These are phyloP conservation scores for Stratiomys singularior DNA, from an alignment of 2,888 invertebrate species.

Conservation along the genomic window DNA sequence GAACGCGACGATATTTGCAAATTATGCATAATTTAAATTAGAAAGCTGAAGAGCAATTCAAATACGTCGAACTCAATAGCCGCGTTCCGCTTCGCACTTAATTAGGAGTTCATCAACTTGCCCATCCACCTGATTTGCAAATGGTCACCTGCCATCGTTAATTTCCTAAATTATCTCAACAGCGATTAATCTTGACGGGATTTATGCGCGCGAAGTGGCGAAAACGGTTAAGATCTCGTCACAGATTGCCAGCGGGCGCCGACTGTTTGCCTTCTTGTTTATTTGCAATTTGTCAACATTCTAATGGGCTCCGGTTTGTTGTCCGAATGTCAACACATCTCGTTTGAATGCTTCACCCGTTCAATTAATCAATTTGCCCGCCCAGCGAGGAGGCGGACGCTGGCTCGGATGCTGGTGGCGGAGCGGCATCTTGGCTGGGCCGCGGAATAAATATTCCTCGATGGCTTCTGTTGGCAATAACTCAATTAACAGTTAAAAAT, in stretches of 20 bases:
- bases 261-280: background rate
- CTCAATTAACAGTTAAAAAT: conserved; percentile 22
- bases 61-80: background rate
- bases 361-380: conserved; percentile 9
- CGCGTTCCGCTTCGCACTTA: background rate
- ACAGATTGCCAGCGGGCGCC: conserved; percentile 13
- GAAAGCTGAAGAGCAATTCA: background rate
- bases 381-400: background rate
- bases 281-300: conserved; percentile 25
- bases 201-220: conserved; percentile 1
- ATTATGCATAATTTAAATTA: background rate
- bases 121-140: background rate
- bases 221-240: background rate
- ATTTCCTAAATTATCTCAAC: background rate
- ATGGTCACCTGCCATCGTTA: conserved; percentile 4
- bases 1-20: background rate
- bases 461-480: conserved; percentile 16
- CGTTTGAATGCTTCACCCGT: conserved; percentile 14
- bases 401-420: background rate
- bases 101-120: background rate
- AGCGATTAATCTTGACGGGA: background rate
- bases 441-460: background rate
- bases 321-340: conserved; percentile 14
- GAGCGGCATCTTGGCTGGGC: background rate
- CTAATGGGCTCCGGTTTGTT: conserved; percentile 6